Base-by-base conservation (phyloP, 2,797 vertebrate species). In the Etheostoma nigrum region DNA sequence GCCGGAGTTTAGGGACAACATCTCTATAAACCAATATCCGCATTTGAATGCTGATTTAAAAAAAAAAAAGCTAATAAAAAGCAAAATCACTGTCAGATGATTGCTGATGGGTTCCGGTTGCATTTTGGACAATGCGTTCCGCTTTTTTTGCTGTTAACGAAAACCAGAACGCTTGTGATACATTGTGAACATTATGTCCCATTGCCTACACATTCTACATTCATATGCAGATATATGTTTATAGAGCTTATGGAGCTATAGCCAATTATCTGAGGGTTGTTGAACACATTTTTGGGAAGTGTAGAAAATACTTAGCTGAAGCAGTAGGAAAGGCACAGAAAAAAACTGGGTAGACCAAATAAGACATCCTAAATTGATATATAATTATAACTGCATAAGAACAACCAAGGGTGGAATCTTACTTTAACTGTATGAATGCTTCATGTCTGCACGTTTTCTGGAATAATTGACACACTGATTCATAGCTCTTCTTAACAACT, bases 391-490 rank as follows among this genome's bases (percentile, higher is more conserved):
- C 14, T 25, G 36, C 33, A 30, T 23, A 19, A 61, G 0, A 62
- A 25, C 18, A 62, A 72, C 1, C 6, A 40, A 14, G 4, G 9
- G n/a, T 30, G 2, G 6, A 42, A 44, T 40, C 36, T 40, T 12
- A 10, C 36, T 42, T 52, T 67, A 1, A 16, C 23, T 19, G 18
- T 8, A 52, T 44, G 40, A 40, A 40, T 25, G 19, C 36, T 12
- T 49, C n/a, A 45, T 42, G 18, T 68, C 25, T 21, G 19, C 12
- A 36, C 8, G 8, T 48, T 18, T 13, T 21, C n/a, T n/a, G 14
- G 14, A 65, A 62, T 40, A 47, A 76, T 2, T 47, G 53, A 57
- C 44, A 16, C n/a, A 23, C 16, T 81, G 12, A 10, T 40, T 73
- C 49, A 40, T 10, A 33, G 60, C 33, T 52, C 55, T 73, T 65